Evolutionary conservation across 2,888 invertebrate genomes (phyloP), one percentile per base, ranked within the genome.

Genomic region (Eupsilia transversa): DNA sequence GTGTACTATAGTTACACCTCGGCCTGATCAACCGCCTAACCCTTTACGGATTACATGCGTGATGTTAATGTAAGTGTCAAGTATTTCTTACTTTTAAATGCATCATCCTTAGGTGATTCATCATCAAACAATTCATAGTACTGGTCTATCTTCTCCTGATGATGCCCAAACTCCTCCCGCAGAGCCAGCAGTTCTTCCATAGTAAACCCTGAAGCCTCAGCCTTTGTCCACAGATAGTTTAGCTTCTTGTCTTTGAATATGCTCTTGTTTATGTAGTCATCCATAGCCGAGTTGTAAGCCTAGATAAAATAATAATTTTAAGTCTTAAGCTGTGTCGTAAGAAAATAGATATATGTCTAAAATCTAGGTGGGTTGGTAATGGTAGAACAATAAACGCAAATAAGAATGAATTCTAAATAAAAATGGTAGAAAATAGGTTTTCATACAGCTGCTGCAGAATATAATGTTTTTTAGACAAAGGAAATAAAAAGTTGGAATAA

Each of bases 141-240:
- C 90, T 99, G 98, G 92, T 99, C 98, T 67, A 99, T 97, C 94
- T 99, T 99, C 86, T 99, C 98, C 92, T 99, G 99, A 90, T 99
- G 99, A 92, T 99, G 99, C 33, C 95, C 94, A 90, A 99, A 99
- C 94, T 99, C 99, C 92, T 99, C 98, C 90, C 98, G 98, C 27
- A 99, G 93, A 0, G 98, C 97, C 77, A 97, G 96, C 61, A 99
- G 92, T 93, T 99, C 99, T 83, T 98, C 98, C 78, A 97, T 97
- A 35, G 98, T 98, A 91, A 99, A 99, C n/a, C 99, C 99, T 41
- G 98, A 97, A 38, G 97, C 94, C 95, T 98, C 98, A 0, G 99
- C 99, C 92, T 99, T 99, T 52, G 97, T 97, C 99, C 99, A 99
- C 9, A 99, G 94, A 91, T 98, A 98, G 91, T 98, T 98, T 3